These are phyloP conservation scores for Myripristis jacobus DNA, from an alignment of 2,797 vertebrate species.

Conservation along the genomic window DNA sequence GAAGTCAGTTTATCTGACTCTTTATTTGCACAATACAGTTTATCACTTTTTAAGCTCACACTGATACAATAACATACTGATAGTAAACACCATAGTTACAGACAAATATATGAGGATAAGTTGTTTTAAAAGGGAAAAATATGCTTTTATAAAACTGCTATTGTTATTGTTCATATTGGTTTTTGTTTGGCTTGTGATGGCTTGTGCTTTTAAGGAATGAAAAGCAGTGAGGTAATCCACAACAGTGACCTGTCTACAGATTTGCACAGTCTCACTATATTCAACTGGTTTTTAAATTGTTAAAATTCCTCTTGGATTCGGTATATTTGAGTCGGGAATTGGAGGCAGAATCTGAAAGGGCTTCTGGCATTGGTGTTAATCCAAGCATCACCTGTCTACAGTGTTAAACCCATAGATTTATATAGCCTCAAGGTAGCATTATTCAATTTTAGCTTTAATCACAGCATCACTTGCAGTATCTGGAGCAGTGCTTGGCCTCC, in stretches of 20 bases:
- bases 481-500: constrained; percentile 54
- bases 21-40: too few relatives aligned
- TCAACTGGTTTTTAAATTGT: constrained; percentile 32
- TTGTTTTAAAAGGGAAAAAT: too few relatives aligned
- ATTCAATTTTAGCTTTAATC: constrained; percentile 59
- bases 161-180: too few relatives aligned
- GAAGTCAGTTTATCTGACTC: too few relatives aligned
- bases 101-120: too few relatives aligned
- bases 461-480: constrained; percentile 53
- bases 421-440: constrained; percentile 62
- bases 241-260: too few relatives aligned
- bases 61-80: too few relatives aligned
- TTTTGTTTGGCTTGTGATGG: neutral
- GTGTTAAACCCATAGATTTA: constrained; percentile 27
- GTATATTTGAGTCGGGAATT: constrained; percentile 17
- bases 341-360: constrained; percentile 1
- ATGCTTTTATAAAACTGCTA: too few relatives aligned
- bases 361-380: neutral
- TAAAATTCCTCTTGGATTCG: constrained; percentile 27
- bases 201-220: constrained; percentile 15
- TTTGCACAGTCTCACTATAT: constrained; percentile 17
- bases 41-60: too few relatives aligned
- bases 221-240: constrained; percentile 1
- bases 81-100: too few relatives aligned
- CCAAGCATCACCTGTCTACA: constrained; percentile 44